Conservation (phyloP, 2,888 invertebrate species). For the Malthinus seriepunctatus region DNA sequence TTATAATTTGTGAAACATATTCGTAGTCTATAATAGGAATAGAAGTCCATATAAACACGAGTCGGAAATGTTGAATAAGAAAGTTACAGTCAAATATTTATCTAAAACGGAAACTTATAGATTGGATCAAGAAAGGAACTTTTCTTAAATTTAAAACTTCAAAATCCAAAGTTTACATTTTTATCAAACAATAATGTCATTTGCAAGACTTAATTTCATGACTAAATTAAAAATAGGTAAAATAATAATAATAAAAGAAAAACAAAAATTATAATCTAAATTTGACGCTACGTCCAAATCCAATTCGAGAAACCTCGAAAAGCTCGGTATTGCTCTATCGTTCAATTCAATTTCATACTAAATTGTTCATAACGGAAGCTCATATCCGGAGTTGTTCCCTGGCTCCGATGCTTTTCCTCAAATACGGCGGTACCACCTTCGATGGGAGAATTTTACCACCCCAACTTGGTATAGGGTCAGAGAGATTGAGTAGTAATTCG, state of each 20-base stretch:
- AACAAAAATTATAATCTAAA: conserved; percentile 25
- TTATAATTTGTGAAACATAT: no score
- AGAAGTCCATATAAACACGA: no score
- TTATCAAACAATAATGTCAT: no score
- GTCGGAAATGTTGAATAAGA: no score
- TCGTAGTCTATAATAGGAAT: no score
- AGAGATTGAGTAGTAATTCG: conserved; percentile 43
- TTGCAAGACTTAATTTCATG: no score
- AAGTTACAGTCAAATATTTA: no score
- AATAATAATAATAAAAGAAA: conserved; percentile 16
- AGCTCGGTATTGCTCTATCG: conserved; percentile 46
- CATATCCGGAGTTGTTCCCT: conserved; percentile 69
- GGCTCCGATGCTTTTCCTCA: conserved; percentile 33
- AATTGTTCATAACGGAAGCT: conserved; percentile 87
- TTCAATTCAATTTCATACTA: conserved; percentile 56
- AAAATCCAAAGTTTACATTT: no score
- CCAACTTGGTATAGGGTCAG: conserved; percentile 29
- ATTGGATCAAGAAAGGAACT: no score
- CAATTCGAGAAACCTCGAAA: conserved; percentile 46
- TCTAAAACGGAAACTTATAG: no score
- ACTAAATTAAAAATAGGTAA: no score
- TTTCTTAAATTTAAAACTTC: no score
- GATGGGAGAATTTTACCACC: conserved; percentile 30
- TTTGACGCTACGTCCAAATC: conserved; percentile 27
- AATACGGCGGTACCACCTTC: conserved; percentile 22